phyloP scores from a whole-genome alignment of 2,888 invertebrate species.

The Yponomeuta sedellus region DNA sequence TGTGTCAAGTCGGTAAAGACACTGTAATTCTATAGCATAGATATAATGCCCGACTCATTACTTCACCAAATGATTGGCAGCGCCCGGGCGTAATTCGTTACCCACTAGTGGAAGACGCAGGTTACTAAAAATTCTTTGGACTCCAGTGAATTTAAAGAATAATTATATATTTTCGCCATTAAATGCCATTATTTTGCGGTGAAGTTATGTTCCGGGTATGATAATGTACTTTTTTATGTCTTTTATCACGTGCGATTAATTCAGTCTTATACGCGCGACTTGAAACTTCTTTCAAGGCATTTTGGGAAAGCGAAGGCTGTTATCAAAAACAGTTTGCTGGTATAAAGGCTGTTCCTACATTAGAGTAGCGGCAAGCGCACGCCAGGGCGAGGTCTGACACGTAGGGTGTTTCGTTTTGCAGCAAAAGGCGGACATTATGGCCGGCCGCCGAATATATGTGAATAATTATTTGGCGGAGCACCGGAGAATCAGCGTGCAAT shows the following conservation, averaged over 20 bases:
- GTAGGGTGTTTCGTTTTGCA: slow-evolving; percentile 67
- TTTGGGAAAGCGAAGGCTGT: not conserved
- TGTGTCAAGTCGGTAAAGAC: not conserved
- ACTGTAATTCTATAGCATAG: no score
- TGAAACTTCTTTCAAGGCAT: not conserved
- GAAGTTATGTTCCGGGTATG: no score
- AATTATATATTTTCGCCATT: no score
- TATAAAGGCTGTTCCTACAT: not conserved
- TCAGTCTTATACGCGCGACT: not conserved
- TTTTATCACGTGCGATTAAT: no score
- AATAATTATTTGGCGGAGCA: slow-evolving; percentile 78
- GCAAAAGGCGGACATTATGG: slow-evolving; percentile 77
- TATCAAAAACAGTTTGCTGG: slow-evolving; percentile 12
- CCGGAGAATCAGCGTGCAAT: slow-evolving; percentile 76
- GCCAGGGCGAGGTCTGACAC: slow-evolving; percentile 49
- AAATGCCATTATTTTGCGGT: no score
- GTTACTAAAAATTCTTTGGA: no score
- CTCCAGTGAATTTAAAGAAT: no score
- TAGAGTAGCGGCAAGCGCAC: slow-evolving; percentile 27
- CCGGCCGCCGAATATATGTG: slow-evolving; percentile 76
- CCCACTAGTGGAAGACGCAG: no score
- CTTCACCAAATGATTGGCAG: no score
- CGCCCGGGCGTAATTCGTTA: no score
- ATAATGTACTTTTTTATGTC: no score
- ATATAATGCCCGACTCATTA: no score